phyloP scores from a whole-genome alignment of 2,888 invertebrate species.

The Mycalesis mineus region DNA sequence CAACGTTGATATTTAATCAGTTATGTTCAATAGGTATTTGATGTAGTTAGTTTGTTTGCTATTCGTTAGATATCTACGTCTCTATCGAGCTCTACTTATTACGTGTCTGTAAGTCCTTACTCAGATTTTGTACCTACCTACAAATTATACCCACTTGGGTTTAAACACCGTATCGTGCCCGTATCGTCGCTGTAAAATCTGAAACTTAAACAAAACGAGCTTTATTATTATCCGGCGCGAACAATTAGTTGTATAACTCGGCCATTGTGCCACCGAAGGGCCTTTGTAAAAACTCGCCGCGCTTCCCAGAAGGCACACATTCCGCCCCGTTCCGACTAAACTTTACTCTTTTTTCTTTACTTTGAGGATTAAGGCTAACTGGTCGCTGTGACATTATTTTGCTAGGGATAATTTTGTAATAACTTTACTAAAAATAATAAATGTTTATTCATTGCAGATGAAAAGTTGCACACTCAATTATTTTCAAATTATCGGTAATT shows the following conservation, averaged over 20 bases:
- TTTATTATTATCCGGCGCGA: constrained; percentile 61
- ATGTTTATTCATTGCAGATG: too few relatives aligned
- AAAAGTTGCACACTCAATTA: too few relatives aligned
- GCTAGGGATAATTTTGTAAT: background rate
- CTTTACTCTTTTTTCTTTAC: constrained; percentile 40
- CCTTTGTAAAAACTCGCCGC: constrained; percentile 41
- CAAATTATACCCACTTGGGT: background rate
- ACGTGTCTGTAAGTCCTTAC: too few relatives aligned
- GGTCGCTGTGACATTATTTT: constrained; percentile 40
- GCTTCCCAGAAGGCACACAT: constrained; percentile 68
- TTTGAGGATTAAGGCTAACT: constrained; percentile 41
- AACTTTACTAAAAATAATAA: too few relatives aligned
- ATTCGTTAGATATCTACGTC: too few relatives aligned
- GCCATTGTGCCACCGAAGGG: constrained; percentile 56
- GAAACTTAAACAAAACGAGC: constrained; percentile 49
- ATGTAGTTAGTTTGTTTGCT: too few relatives aligned
- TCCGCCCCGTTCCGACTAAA: constrained; percentile 43
- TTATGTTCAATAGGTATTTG: too few relatives aligned
- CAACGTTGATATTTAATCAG: too few relatives aligned
- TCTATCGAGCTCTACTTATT: too few relatives aligned
- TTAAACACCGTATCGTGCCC: constrained; percentile 29
- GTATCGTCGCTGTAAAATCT: constrained; percentile 7
- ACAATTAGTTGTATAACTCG: constrained; percentile 69
- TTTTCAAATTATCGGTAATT: too few relatives aligned
- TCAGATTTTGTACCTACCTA: background rate